Percentiles rank a stretch among this genome's conserved stretches.
Conservation (phyloP, 2,113 vertebrate species). For the Tonatia bakeri region DNA sequence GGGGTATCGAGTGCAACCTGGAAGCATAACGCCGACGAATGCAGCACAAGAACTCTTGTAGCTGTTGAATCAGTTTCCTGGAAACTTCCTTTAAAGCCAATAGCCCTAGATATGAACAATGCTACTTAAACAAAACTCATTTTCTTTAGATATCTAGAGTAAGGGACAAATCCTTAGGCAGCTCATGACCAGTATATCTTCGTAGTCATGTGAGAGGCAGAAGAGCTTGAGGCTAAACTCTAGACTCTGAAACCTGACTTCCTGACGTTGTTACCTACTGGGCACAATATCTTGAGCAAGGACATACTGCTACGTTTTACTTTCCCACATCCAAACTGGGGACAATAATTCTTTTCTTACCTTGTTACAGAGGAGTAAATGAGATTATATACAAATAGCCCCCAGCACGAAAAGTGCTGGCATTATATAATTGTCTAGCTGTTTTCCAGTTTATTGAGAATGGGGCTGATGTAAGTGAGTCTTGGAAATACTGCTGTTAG, state of each 20-base stretch:
- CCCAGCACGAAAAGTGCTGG: background rate
- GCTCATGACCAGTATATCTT: background rate
- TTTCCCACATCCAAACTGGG: background rate
- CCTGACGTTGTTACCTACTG: background rate
- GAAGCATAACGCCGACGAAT: background rate
- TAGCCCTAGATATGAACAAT: background rate
- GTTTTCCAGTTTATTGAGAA: background rate
- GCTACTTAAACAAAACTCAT: background rate
- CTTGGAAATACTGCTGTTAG: background rate
- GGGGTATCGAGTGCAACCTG: background rate
- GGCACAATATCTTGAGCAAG: background rate
- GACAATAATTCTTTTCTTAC: background rate
- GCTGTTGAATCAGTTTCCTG: background rate
- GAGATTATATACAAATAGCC: background rate
- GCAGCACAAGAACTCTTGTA: background rate
- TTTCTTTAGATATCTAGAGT: background rate
- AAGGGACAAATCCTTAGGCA: background rate
- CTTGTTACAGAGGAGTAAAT: background rate
- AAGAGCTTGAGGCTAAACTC: background rate
- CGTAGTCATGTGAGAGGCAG: background rate
- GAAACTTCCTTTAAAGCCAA: background rate
- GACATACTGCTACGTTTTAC: background rate
- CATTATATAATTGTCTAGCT: background rate
- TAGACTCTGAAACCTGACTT: background rate
- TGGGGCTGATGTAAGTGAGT: background rate